These are phyloP conservation scores for Enoplosus armatus DNA, from an alignment of 2,797 vertebrate species.

Conservation along the genomic window DNA sequence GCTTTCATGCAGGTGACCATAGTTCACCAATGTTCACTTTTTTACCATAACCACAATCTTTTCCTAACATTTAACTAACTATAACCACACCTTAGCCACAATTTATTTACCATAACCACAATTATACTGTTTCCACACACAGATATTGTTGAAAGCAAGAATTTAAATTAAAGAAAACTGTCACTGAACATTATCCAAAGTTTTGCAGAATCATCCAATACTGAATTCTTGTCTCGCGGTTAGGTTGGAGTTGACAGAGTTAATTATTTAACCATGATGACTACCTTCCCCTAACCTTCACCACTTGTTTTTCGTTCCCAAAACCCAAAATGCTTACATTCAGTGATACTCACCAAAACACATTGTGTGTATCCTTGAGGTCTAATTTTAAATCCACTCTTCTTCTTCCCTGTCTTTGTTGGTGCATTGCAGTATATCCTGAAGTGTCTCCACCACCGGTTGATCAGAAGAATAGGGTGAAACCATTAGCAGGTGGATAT, in stretches of 20 bases:
- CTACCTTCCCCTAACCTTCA: neutral
- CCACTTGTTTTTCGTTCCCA: neutral
- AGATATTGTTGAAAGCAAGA: neutral
- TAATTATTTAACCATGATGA: neutral
- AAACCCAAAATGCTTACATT: neutral
- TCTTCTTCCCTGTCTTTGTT: too few species aligned
- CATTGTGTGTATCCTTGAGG: neutral
- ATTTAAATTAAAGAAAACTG: neutral
- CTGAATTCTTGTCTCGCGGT: too few species aligned
- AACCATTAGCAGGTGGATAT: too few species aligned
- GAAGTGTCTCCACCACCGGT: too few species aligned
- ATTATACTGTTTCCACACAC: neutral
- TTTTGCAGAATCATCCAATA: neutral
- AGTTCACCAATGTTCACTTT: neutral
- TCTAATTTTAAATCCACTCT: too few species aligned
- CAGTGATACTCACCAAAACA: neutral
- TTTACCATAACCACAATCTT: neutral
- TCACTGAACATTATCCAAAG: neutral
- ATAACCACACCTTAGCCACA: neutral
- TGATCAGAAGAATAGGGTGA: too few species aligned
- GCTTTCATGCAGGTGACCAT: neutral
- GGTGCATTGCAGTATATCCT: too few species aligned
- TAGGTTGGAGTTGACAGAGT: neutral
- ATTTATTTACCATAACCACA: neutral
- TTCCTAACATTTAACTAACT: neutral